Evolutionary conservation across 2,797 vertebrate species (phyloP), one percentile per base, ranked within the genome.

Genomic region (Poeciliopsis presidionis): DNA sequence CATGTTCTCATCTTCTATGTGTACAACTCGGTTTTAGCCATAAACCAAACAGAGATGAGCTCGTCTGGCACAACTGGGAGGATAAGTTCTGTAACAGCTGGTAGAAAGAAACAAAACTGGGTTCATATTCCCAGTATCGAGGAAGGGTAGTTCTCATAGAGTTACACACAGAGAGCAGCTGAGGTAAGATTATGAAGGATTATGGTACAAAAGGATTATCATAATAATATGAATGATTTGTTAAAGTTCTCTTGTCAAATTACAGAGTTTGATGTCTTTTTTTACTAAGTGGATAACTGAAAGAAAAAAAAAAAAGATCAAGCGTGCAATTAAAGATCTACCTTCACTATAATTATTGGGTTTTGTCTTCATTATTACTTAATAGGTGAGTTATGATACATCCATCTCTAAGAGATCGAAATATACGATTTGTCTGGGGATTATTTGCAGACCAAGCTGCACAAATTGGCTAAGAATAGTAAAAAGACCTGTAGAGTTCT

Each of bases 11-110:
- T 74, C 25, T 72, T 55, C 20, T 76, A 41, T 20, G 57, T 16
- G 39, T 22, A n/a, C 8, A 65, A 72, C 20, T 16, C 53, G 43
- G 39, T 77, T 36, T 77, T 76, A 30, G 82, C 72, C 70, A 57
- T 76, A 45, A 72, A 63, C 46, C 65, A 86, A 90, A 18, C 33
- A 20, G 33, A 70, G 73, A 78, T 82, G 63, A 79, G 63, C 73
- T 71, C 41, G 90, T 88, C 81, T 91, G 90, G 79, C 59, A 67
- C 36, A 72, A 84, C 67, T 69, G 73, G 81, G 41, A 85, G 75
- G 69, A 59, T 72, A 81, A 73, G 39, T 83, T 82, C 45, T 46
- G 20, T 76, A 61, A 81, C 76, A 89, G 80, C 81, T 90, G 82
- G 28, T 30, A 33, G 57, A 3, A 78, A 47, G 36, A 71, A 80